phyloP scores from a whole-genome alignment of 2,797 vertebrate genomes.

The Hipposideros larvatus region DNA sequence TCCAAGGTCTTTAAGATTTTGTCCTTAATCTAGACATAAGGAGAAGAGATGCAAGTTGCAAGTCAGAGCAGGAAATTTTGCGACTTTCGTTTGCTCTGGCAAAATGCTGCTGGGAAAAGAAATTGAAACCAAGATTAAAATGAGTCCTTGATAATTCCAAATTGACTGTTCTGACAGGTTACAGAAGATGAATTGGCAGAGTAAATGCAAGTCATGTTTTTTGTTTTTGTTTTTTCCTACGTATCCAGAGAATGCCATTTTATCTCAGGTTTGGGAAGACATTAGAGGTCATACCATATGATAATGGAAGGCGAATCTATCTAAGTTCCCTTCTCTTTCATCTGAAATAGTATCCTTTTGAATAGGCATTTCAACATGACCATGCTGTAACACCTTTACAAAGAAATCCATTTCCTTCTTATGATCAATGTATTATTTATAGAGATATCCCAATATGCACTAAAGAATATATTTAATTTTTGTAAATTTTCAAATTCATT shows the following conservation, averaged over 20 bases:
- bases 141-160: conserved; percentile 67
- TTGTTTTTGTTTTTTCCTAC: background rate
- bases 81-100: conserved; percentile 62
- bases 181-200: conserved; percentile 68
- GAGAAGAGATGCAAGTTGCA: background rate
- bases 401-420: conserved; percentile 40
- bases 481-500: background rate
- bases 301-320: conserved; percentile 57
- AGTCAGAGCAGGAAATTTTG: conserved; percentile 24
- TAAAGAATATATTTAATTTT: conserved; percentile 1
- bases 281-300: conserved; percentile 41
- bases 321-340: conserved; percentile 35
- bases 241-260: conserved; percentile 62
- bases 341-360: conserved; percentile 56
- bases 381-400: background rate
- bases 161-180: conserved; percentile 57
- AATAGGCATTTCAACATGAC: conserved; percentile 58
- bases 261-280: conserved; percentile 49
- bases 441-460: background rate
- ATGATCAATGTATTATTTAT: conserved; percentile 8
- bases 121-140: conserved; percentile 80
- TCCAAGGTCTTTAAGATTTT: conserved; percentile 42
- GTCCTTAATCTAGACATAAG: conserved; percentile 4
- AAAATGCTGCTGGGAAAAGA: conserved; percentile 64
- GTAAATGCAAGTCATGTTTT: conserved; percentile 45